Percentiles rank a stretch among this genome's conserved stretches.
These are phyloP conservation scores for Trinorchestia longiramus DNA, from an alignment of 1,140 invertebrate genomes.

Conservation along the genomic window DNA sequence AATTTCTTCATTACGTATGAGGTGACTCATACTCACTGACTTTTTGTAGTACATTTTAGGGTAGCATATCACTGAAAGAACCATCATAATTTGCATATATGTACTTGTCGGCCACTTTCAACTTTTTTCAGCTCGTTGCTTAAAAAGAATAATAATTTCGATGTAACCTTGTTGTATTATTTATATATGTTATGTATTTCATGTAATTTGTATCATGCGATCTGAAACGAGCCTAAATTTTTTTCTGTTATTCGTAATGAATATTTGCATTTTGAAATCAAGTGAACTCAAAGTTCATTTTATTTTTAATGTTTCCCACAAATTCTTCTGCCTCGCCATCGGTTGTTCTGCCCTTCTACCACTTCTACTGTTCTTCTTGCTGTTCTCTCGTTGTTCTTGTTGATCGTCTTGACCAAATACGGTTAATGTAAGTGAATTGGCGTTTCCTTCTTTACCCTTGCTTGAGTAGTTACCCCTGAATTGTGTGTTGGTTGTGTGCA, in stretches of 20 bases:
- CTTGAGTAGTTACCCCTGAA: neutral
- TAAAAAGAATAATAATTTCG: neutral
- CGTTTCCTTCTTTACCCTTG: neutral
- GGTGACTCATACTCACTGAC: neutral
- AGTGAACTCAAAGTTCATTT: neutral
- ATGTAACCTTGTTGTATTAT: neutral
- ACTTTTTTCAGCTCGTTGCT: neutral
- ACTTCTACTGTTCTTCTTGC: slow-evolving; percentile 41
- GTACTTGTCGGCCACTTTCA: neutral
- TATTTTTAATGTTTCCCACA: neutral
- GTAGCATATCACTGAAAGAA: neutral
- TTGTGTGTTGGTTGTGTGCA: neutral
- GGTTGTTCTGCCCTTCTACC: slow-evolving; percentile 40
- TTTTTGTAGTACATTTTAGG: neutral
- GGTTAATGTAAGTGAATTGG: slow-evolving; percentile 44
- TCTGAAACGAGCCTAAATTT: neutral
- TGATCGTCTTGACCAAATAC: slow-evolving; percentile 8
- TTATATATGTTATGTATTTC: neutral
- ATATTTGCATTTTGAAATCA: neutral
- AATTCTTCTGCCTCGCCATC: slow-evolving; percentile 37
- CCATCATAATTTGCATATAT: neutral
- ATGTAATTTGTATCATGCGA: neutral
- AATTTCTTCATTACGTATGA: neutral
- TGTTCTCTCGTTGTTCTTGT: slow-evolving; percentile 35
- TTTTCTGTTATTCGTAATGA: neutral